phyloP scores from a whole-genome alignment of 2,113 vertebrate species.

The Ammospiza caudacuta region DNA sequence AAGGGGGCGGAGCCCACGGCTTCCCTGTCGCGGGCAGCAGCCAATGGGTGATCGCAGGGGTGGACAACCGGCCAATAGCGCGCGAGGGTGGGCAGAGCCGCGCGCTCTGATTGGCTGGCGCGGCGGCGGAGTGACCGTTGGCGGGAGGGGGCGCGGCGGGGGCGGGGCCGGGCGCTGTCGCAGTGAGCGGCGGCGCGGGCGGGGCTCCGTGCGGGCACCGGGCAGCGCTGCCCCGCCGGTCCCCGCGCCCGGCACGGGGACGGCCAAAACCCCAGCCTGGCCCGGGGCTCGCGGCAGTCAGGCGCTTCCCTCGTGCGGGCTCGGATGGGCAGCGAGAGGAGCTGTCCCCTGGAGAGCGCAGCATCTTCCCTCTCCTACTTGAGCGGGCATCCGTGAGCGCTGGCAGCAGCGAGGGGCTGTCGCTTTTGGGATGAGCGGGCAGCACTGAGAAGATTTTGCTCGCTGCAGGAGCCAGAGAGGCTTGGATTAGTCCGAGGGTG shows the following conservation, averaged over 20 bases:
- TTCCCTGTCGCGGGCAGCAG: background rate
- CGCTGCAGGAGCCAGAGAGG: background rate
- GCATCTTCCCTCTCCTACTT: background rate
- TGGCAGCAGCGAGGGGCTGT: background rate
- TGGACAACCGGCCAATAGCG: accelerated
- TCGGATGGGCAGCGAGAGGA: background rate
- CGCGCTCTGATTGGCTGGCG: background rate
- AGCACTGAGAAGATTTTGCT: background rate
- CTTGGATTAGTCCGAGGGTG: background rate
- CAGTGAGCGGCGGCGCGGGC: slow-evolving; percentile 39
- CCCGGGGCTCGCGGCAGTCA: background rate
- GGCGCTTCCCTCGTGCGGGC: background rate
- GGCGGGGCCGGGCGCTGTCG: slow-evolving; percentile 35
- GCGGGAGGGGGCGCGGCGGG: background rate
- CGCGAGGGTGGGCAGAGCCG: background rate
- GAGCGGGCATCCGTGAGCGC: background rate
- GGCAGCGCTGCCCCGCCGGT: background rate
- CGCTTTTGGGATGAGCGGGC: background rate
- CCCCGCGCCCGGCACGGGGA: background rate
- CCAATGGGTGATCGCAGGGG: accelerated
- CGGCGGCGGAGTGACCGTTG: background rate
- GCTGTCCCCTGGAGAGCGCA: background rate
- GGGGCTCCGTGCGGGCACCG: background rate
- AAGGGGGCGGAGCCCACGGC: background rate
- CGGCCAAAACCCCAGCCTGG: background rate